Percentiles rank a stretch among this genome's conserved stretches.
phyloP scores from a whole-genome alignment of 2,888 invertebrate genomes.

The Cantharis nigra region DNA sequence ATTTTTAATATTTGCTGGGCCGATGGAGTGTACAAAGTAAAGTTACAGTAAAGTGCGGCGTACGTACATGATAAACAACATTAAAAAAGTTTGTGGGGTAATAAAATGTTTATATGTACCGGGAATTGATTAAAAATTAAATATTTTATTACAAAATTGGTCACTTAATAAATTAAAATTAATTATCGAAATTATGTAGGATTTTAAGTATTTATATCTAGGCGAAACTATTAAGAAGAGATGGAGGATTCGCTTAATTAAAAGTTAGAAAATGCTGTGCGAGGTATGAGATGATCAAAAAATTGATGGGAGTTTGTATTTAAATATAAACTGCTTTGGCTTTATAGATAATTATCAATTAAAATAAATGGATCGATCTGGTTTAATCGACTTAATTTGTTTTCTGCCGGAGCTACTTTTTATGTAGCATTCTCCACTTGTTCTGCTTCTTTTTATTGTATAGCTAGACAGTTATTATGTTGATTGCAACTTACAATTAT shows the following conservation, averaged over 20 bases:
- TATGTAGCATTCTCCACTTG: background rate
- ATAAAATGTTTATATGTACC: background rate
- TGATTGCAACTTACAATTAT: background rate
- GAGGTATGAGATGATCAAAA: slow-evolving; percentile 1
- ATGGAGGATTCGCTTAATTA: background rate
- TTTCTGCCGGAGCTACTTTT: background rate
- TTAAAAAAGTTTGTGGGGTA: background rate
- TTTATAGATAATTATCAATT: slow-evolving; percentile 19
- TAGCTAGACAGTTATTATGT: background rate
- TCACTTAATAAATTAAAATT: background rate
- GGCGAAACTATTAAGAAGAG: background rate
- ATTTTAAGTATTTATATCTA: background rate
- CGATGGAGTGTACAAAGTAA: too few species aligned
- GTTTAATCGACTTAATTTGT: slow-evolving; percentile 13
- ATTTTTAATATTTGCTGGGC: too few species aligned
- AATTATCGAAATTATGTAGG: background rate
- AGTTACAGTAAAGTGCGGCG: background rate
- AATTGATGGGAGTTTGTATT: slow-evolving; percentile 8
- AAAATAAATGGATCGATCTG: slow-evolving; percentile 11
- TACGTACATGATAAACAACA: background rate
- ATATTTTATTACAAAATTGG: background rate
- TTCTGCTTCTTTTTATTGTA: background rate
- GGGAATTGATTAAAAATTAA: background rate
- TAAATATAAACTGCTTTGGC: slow-evolving; percentile 5
- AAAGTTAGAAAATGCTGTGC: background rate